Evolutionary conservation across 2,113 vertebrate species (phyloP), one percentile per base, ranked within the genome.

Genomic region (Callipepla squamata): DNA sequence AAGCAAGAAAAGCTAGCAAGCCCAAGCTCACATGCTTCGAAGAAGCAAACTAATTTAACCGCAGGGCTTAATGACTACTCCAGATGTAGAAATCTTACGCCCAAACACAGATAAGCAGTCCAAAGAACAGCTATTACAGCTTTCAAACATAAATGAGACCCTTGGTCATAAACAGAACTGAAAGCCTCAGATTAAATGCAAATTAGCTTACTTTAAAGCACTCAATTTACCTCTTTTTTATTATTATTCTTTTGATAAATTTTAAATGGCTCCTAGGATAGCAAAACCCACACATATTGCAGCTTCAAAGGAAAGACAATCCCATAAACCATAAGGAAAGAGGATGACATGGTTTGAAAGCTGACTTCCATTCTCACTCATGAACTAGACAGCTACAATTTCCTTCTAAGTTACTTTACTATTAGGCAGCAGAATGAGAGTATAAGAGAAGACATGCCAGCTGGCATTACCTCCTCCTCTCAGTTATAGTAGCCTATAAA

Each of bases 111-210:
- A 94, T 78, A 95, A 90, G 76, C 38, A 3, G 88, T 95, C 93
- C 88, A 96, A 94, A 95, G 85, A 86, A 84, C 96, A 92, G 28
- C 12, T 73, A 61, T 36, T 58, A 42, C 53, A 92, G 80, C 57
- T 85, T 74, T 44, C 73, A 74, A 70, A 67, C 34, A 45, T 9
- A 66, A 70, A 28, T 44, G 38, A 87, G 50, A 36, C 66, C 47
- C 23, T 85, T 66, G 34, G 61, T 67, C 2, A 1, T 34, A 22
- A 90, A 47, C 26, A 68, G 32, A 86, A 14, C 25, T 6, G 20
- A 92, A 83, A 59, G 17, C 19, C 42, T 59, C 55, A 67, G 51
- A 91, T 36, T 47, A 74, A 88, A 80, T 40, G 28, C 32, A 67
- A 85, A 74, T 51, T 15, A 63, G 10, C 19, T 63, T 85, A 67